phyloP scores from a whole-genome alignment of 2,113 vertebrate species.

The Carollia perspicillata region DNA sequence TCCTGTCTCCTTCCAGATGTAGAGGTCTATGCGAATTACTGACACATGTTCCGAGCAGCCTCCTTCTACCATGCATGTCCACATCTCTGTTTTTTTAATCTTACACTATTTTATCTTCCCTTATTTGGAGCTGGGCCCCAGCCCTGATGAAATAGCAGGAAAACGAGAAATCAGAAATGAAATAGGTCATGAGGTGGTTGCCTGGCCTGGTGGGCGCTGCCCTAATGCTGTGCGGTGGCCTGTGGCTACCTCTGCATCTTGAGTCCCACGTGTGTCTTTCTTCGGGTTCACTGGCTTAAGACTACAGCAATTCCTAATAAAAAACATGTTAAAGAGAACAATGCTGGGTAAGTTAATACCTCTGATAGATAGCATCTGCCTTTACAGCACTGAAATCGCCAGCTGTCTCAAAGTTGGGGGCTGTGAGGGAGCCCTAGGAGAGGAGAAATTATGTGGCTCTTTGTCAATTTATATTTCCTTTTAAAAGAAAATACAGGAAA shows the following conservation, averaged over 20 bases:
- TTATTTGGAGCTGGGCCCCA: not conserved
- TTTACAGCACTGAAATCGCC: not conserved
- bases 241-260: not conserved
- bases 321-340: conserved; percentile 1
- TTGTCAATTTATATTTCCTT: not conserved
- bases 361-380: not conserved
- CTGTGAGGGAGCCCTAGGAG: too few species aligned
- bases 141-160: not conserved
- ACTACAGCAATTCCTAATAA: not conserved
- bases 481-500: not conserved
- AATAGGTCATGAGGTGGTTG: not conserved
- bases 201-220: not conserved
- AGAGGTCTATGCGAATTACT: not conserved
- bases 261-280: not conserved
- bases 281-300: not conserved
- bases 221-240: not conserved
- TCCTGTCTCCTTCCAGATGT: not conserved
- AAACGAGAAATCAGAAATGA: not conserved
- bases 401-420: not conserved
- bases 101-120: not conserved
- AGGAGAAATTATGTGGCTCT: not conserved
- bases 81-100: not conserved
- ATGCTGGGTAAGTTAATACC: not conserved
- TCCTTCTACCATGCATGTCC: not conserved
- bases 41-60: not conserved